Evolutionary conservation across 37 sponge, comb jelly and placozoan species (phyloP).

Genomic region (Ephydatia muelleri): DNA sequence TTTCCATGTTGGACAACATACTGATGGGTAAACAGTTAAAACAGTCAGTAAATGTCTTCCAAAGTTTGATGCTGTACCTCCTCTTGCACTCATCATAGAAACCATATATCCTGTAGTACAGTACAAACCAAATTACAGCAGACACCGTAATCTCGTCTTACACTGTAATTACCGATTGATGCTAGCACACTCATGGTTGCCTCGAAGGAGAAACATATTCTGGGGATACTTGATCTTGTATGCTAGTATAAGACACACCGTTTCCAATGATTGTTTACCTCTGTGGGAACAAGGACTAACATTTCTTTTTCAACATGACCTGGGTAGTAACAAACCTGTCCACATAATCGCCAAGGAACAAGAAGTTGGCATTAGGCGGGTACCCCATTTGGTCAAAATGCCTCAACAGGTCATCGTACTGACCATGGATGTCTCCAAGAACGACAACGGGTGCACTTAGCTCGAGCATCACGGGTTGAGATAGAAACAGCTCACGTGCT

Average conservation of each 20-base stretch:
- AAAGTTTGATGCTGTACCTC: conserved; percentile 92
- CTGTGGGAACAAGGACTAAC: conserved; percentile 16
- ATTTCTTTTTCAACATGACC: no score
- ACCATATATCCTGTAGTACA: conserved; percentile 85
- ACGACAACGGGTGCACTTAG: conserved; percentile 82
- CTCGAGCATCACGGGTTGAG: conserved; percentile 89
- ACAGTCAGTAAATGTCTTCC: conserved; percentile 94
- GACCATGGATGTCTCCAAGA: conserved; percentile 93
- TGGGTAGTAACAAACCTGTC: conserved; percentile 60
- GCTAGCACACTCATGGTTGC: conserved; percentile 92
- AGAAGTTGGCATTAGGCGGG: conserved; percentile 82
- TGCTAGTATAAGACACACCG: conserved; percentile 82
- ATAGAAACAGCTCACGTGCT: conserved; percentile 79
- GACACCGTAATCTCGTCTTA: background rate
- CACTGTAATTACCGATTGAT: conserved; percentile 65
- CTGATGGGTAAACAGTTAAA: conserved; percentile 94
- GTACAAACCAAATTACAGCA: background rate
- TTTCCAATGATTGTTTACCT: conserved; percentile 84
- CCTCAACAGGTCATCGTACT: conserved; percentile 82
- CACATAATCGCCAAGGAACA: conserved; percentile 92
- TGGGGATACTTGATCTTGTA: conserved; percentile 89
- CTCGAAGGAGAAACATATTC: conserved; percentile 84
- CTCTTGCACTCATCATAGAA: conserved; percentile 97
- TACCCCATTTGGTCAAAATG: conserved; percentile 83
- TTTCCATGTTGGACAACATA: conserved; percentile 6